A percentile compares a stretch with the other conserved stretches of the same genome.
phyloP scores from a whole-genome alignment of 1,140 invertebrate species.

The Ericerus pela region DNA sequence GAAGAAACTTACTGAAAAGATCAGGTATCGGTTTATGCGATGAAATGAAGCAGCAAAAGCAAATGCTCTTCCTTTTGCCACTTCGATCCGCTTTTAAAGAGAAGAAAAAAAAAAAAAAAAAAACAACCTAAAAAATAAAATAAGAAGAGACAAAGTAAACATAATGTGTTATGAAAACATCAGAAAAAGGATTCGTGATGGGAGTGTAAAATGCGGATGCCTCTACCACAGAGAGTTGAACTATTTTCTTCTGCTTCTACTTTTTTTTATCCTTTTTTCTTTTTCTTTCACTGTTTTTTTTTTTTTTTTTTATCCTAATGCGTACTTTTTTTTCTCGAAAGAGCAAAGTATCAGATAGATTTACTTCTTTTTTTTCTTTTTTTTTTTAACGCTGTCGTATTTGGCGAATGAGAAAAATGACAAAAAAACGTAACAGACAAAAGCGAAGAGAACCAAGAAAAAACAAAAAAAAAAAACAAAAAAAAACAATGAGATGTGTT shows the following conservation, averaged over 20 bases:
- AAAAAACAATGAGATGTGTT: no score
- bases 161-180: conserved; percentile 12
- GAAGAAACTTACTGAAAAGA: conserved; percentile 10
- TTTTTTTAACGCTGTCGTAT: neutral
- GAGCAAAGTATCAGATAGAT: conserved; percentile 1
- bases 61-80: neutral
- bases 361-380: neutral
- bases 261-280: no score
- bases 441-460: no score
- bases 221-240: conserved; percentile 1
- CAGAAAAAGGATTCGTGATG: conserved; percentile 11
- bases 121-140: neutral
- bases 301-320: conserved; percentile 12
- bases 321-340: neutral
- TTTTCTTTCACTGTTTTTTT: no score
- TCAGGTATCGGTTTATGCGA: conserved; percentile 10
- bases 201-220: conserved; percentile 3
- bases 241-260: neutral
- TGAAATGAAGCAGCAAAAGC: conserved; percentile 7
- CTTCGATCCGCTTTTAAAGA: neutral
- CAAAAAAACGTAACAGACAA: no score
- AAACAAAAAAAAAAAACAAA: no score
- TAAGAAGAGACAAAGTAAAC: neutral
- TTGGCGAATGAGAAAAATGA: no score
- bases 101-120: no score